Evolutionary conservation across 2,113 vertebrate genomes (phyloP).

Genomic region (Microtus richardsoni): DNA sequence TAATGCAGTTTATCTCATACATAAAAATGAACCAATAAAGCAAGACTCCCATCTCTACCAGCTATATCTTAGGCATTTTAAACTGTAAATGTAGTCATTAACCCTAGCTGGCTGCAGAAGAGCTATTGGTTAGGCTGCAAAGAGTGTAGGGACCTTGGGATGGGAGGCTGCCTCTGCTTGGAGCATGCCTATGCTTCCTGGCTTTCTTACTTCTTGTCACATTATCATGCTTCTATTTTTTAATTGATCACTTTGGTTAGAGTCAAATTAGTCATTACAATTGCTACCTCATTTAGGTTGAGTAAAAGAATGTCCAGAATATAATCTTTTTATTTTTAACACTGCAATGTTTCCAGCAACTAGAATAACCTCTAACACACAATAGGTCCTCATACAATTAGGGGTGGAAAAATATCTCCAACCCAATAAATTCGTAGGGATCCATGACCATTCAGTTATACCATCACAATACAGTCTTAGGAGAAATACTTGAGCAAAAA

Average conservation of each 20-base stretch:
- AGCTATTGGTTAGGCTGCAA: constrained; percentile 26
- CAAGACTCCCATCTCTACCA: constrained; percentile 58
- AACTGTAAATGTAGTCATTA: constrained; percentile 54
- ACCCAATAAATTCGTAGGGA: background rate
- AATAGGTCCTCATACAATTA: background rate
- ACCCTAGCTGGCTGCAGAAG: constrained; percentile 22
- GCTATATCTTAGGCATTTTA: constrained; percentile 58
- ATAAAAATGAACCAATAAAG: constrained; percentile 78
- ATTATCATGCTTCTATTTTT: background rate
- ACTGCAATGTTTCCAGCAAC: background rate
- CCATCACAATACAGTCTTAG: background rate
- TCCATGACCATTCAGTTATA: background rate
- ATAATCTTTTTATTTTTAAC: background rate
- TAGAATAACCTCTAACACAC: background rate
- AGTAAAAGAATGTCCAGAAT: background rate
- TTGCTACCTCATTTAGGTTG: background rate
- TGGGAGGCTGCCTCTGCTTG: background rate
- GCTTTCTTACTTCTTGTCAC: background rate
- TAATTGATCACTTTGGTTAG: background rate
- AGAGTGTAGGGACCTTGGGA: background rate
- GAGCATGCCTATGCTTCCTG: background rate
- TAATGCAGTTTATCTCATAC: constrained; percentile 72
- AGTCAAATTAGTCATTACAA: background rate
- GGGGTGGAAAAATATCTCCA: background rate
- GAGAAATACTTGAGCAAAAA: constrained; percentile 16